A percentile compares a stretch with the other conserved stretches of the same genome.
phyloP scores from a whole-genome alignment of 2,113 vertebrate species.

The Thinocorus orbignyianus region DNA sequence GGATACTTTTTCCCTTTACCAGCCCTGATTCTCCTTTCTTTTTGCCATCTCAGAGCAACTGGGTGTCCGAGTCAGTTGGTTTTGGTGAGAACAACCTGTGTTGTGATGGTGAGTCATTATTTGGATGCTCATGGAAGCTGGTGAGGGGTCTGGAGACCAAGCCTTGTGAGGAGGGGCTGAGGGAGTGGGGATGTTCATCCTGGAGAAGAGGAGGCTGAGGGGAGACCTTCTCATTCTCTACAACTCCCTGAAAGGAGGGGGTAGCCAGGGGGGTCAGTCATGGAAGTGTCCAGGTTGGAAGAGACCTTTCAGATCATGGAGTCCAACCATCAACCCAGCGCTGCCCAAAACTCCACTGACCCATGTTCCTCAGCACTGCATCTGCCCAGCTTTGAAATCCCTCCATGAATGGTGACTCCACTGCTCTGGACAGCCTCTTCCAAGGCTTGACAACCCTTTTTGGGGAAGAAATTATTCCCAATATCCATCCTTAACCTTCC shows the following conservation, averaged over 20 bases:
- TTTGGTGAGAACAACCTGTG: neutral
- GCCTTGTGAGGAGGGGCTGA: too few species aligned
- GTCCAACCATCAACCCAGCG: neutral
- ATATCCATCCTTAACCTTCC: neutral
- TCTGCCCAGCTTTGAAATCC: neutral
- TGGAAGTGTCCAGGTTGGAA: neutral
- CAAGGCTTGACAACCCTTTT: neutral
- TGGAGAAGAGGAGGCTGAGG: too few species aligned
- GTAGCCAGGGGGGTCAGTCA: neutral
- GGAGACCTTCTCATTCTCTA: neutral
- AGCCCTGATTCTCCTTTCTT: neutral
- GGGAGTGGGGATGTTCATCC: too few species aligned
- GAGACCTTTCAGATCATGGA: neutral
- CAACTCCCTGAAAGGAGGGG: too few species aligned
- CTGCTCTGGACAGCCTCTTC: neutral
- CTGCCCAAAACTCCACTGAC: too few species aligned
- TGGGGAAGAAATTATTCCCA: neutral
- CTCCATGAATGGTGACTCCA: neutral
- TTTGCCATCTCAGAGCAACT: neutral
- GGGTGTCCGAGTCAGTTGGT: neutral
- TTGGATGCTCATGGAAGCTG: neutral
- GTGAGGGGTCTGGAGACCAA: too few species aligned
- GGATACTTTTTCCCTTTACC: neutral
- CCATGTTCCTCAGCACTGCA: neutral
- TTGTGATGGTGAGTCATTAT: neutral